A percentile compares a stretch with the other conserved stretches of the same genome.
phyloP scores from a whole-genome alignment of 1,140 invertebrate species.

The Hormaphis cornu region DNA sequence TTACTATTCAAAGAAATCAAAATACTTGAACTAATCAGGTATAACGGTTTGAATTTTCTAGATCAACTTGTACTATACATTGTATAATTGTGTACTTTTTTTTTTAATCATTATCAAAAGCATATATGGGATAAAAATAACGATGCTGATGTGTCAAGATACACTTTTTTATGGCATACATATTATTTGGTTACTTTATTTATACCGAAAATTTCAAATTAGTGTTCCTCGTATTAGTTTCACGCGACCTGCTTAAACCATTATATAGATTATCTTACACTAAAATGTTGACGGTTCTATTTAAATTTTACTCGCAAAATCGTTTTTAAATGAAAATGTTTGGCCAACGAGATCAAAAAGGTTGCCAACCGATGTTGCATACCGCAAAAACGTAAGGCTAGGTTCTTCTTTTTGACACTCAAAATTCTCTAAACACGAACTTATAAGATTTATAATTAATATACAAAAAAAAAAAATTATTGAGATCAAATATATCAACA shows the following conservation, averaged over 20 bases:
- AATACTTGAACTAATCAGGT: not conserved
- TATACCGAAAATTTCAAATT: too few relatives aligned
- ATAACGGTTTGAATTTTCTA: not conserved
- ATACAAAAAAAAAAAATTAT: not conserved
- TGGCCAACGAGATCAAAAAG: too few relatives aligned
- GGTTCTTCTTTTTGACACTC: not conserved
- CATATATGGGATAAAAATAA: not conserved
- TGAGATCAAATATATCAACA: conserved; percentile 1
- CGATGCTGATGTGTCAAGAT: not conserved
- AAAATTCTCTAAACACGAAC: too few relatives aligned
- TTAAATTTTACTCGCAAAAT: too few relatives aligned
- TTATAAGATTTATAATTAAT: not conserved
- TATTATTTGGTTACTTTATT: not conserved
- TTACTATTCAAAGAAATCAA: too few relatives aligned
- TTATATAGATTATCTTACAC: too few relatives aligned
- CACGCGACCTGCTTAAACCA: too few relatives aligned
- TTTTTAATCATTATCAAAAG: not conserved
- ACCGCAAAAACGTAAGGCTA: not conserved
- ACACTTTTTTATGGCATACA: not conserved
- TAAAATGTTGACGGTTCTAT: too few relatives aligned
- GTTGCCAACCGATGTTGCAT: too few relatives aligned
- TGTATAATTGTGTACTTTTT: not conserved
- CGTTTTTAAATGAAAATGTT: too few relatives aligned
- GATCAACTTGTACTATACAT: not conserved
- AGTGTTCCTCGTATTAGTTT: too few relatives aligned